phyloP scores from a whole-genome alignment of 37 sponge, comb jelly and placozoan species.

The Petrosia ficiformis region DNA sequence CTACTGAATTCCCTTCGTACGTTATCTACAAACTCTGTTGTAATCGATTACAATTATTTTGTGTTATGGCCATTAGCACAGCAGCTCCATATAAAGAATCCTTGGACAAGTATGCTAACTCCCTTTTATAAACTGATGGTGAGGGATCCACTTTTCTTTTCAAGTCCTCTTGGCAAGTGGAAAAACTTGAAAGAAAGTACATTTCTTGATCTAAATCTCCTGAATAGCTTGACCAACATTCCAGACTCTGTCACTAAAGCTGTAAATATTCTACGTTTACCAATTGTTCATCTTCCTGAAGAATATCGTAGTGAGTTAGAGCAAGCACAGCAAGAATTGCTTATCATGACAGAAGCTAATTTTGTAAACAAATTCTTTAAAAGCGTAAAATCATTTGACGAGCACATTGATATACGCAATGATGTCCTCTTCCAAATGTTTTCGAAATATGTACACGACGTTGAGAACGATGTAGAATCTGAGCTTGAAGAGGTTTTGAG shows the following conservation, averaged over 20 bases:
- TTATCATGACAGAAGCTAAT: too few relatives aligned
- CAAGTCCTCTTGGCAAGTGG: slow-evolving; percentile 11
- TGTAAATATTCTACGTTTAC: slow-evolving; percentile 3
- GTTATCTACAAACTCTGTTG: not conserved
- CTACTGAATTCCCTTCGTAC: not conserved
- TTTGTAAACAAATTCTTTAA: slow-evolving; percentile 9
- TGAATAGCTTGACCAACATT: not conserved
- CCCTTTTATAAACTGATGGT: not conserved
- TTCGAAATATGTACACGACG: not conserved
- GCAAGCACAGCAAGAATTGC: too few relatives aligned
- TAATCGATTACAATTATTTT: not conserved
- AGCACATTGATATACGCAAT: not conserved
- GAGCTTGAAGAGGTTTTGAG: slow-evolving; percentile 5
- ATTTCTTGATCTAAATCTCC: slow-evolving; percentile 19
- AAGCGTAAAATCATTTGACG: not conserved
- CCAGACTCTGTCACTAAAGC: slow-evolving; percentile 10
- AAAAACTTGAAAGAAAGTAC: slow-evolving; percentile 4
- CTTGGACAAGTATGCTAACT: not conserved
- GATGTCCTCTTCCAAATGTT: slow-evolving; percentile 15
- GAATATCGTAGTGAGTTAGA: not conserved
- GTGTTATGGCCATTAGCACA: not conserved
- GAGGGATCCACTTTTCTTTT: slow-evolving; percentile 9
- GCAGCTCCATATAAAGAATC: not conserved
- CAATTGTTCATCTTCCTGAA: slow-evolving; percentile 16
- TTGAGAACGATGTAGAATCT: not conserved